Percentiles rank a stretch among this genome's conserved stretches.
Conservation (phyloP, 2,113 vertebrate species). For the Prochilodus magdalenae region DNA sequence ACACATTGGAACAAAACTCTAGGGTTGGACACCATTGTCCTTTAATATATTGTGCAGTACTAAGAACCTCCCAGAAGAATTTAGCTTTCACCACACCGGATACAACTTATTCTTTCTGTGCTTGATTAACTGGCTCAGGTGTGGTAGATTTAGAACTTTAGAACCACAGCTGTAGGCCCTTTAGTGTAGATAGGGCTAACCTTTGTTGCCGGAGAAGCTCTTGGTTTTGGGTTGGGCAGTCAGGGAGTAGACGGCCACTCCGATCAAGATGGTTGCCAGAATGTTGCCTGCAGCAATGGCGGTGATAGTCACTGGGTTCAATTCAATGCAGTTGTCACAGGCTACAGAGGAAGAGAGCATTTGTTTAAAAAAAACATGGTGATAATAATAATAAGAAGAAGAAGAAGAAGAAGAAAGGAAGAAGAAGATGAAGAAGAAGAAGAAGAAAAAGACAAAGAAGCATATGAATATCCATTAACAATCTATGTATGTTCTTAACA, state of each 20-base stretch:
- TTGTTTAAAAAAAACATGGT: not conserved
- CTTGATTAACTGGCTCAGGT: too few relatives aligned
- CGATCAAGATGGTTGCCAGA: constrained; percentile 56
- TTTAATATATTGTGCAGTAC: too few relatives aligned
- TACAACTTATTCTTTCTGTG: too few relatives aligned
- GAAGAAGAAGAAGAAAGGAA: not conserved
- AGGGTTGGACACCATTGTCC: too few relatives aligned
- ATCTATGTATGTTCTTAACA: too few relatives aligned
- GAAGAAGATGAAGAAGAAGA: too few relatives aligned
- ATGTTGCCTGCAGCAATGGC: constrained; percentile 58
- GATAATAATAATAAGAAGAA: not conserved
- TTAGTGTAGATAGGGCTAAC: constrained; percentile 40
- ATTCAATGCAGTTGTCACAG: constrained; percentile 70
- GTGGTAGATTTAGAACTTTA: too few relatives aligned
- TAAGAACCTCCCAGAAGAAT: too few relatives aligned
- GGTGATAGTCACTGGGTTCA: fast-evolving
- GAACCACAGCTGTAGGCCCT: not conserved
- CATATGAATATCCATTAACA: too few relatives aligned
- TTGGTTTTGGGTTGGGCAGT: constrained; percentile 37
- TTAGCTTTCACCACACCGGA: not conserved
- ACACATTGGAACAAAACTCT: too few relatives aligned
- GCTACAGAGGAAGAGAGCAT: constrained; percentile 52
- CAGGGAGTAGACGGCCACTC: constrained; percentile 66
- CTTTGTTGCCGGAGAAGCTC: constrained; percentile 54
- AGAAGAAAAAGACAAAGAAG: too few relatives aligned